Conservation (phyloP, 1,140 invertebrate species). For the Nephotettix cincticeps region DNA sequence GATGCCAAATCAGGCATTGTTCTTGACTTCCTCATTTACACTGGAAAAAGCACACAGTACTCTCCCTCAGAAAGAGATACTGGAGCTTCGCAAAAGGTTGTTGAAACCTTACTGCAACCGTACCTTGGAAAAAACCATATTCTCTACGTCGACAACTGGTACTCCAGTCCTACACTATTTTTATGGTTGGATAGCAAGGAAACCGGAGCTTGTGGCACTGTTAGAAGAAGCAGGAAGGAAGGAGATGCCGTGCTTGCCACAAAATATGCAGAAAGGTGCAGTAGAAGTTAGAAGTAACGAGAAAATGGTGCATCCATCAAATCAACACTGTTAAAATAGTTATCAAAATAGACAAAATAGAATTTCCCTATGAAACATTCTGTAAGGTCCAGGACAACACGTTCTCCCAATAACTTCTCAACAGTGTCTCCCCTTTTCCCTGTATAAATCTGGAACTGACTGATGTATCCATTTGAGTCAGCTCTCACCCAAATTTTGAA, state of each 20-base stretch:
- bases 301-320: background rate
- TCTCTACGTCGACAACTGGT: constrained; percentile 33
- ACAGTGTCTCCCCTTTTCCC: constrained; percentile 27
- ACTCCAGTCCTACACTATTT: constrained; percentile 26
- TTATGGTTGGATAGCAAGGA: constrained; percentile 17
- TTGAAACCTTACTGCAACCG: constrained; percentile 11
- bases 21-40: constrained; percentile 28
- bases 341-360: background rate
- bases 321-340: background rate
- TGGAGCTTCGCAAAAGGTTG: constrained; percentile 24
- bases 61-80: background rate
- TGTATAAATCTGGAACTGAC: constrained; percentile 40
- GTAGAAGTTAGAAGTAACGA: too few species aligned
- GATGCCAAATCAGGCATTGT: constrained; percentile 18
- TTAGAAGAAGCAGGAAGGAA: constrained; percentile 26
- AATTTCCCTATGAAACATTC: background rate
- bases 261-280: constrained; percentile 30
- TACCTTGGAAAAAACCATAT: constrained; percentile 30
- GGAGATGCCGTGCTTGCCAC: background rate
- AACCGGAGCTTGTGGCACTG: constrained; percentile 32
- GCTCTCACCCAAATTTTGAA: constrained; percentile 36
- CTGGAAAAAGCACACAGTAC: constrained; percentile 10
- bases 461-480: constrained; percentile 33
- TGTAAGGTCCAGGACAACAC: background rate
- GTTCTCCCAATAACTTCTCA: background rate